These are phyloP conservation scores for Lepetodrilus schrolli DNA, from an alignment of 2,888 invertebrate genomes.

Conservation along the genomic window DNA sequence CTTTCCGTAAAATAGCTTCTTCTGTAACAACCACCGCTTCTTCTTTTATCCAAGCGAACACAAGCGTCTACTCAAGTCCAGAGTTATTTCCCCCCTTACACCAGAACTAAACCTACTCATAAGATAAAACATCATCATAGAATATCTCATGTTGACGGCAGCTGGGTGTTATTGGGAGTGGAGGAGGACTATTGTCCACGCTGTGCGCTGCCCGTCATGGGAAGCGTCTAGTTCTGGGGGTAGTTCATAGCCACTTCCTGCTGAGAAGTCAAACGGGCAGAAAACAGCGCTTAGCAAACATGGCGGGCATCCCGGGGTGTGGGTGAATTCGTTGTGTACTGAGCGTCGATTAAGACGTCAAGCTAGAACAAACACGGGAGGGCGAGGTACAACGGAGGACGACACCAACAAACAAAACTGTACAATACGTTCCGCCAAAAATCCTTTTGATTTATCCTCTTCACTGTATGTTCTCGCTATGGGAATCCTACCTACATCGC, in stretches of 20 bases:
- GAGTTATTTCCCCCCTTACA: neutral
- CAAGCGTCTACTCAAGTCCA: too few relatives aligned
- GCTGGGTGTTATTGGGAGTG: neutral
- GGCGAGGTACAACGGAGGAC: neutral
- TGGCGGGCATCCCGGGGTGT: neutral
- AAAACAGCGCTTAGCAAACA: conserved; percentile 5
- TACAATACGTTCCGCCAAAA: conserved; percentile 15
- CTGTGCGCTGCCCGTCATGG: neutral
- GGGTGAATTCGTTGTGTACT: neutral
- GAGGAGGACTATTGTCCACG: neutral
- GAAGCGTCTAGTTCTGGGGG: neutral
- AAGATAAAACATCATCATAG: neutral
- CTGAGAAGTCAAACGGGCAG: conserved; percentile 18
- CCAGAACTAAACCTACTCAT: neutral
- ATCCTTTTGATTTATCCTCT: neutral
- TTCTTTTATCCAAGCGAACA: too few relatives aligned
- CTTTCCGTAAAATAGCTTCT: too few relatives aligned
- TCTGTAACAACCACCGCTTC: too few relatives aligned
- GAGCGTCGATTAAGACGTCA: conserved; percentile 9
- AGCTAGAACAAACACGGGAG: neutral
- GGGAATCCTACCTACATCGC: neutral
- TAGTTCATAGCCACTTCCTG: neutral
- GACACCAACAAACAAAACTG: neutral
- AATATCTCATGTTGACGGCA: neutral
- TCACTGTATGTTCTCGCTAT: neutral